Evolutionary conservation across 2,888 invertebrate genomes (phyloP).

Genomic region (Griposia aprilina): DNA sequence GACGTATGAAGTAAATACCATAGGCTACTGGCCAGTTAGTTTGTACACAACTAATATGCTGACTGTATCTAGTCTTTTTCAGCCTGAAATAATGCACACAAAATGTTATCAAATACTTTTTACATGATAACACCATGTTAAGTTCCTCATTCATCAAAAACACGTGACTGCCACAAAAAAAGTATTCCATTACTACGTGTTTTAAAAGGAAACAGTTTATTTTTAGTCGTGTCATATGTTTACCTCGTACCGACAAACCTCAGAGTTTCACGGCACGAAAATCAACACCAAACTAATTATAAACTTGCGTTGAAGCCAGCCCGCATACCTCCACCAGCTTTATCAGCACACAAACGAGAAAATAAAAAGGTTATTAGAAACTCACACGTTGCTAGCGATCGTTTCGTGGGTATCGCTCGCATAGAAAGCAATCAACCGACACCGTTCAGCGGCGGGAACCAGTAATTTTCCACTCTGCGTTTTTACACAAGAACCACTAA

Average conservation of each 20-base stretch:
- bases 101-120: conserved; percentile 33
- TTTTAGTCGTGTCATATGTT: conserved; percentile 82
- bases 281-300: conserved; percentile 76
- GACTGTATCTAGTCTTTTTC: conserved; percentile 9
- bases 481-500: conserved; percentile 72
- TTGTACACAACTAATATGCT: conserved; percentile 44
- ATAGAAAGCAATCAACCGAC: conserved; percentile 88
- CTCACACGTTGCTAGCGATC: conserved; percentile 87
- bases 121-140: conserved; percentile 33
- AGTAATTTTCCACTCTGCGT: conserved; percentile 85
- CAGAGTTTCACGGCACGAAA: conserved; percentile 71
- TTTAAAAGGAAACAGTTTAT: conserved; percentile 72
- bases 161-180: conserved; percentile 38
- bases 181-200: conserved; percentile 76
- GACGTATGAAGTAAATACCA: not conserved
- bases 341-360: conserved; percentile 73
- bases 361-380: conserved; percentile 85
- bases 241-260: conserved; percentile 76
- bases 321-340: conserved; percentile 71
- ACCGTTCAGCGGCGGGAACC: conserved; percentile 82
- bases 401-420: conserved; percentile 85
- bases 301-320: conserved; percentile 70
- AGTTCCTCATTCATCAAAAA: conserved; percentile 26
- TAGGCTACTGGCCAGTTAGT: conserved; percentile 8
- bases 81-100: not conserved